These are phyloP conservation scores for Volucella inflata DNA, from an alignment of 2,888 invertebrate genomes.

Conservation along the genomic window DNA sequence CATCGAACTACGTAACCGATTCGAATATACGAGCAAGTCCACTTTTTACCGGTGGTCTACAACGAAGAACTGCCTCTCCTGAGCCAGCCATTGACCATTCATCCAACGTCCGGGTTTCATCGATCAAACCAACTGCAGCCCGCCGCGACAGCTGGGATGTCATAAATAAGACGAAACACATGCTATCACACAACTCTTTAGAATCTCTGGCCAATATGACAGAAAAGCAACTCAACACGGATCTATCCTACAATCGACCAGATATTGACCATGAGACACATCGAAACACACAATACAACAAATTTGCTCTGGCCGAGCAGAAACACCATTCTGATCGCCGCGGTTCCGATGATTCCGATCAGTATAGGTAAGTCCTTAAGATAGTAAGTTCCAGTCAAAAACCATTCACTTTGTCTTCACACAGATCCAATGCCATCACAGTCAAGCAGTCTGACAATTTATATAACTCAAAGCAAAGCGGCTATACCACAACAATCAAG, in stretches of 20 bases:
- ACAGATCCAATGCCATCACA: conserved; percentile 82
- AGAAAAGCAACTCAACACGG: conserved; percentile 86
- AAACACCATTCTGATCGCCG: conserved; percentile 78
- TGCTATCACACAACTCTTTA: conserved; percentile 88
- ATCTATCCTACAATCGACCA: conserved; percentile 83
- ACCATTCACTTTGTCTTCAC: too few relatives aligned
- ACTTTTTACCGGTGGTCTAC: conserved; percentile 82
- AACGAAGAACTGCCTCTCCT: conserved; percentile 85
- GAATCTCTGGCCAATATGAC: conserved; percentile 89
- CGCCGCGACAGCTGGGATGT: conserved; percentile 93
- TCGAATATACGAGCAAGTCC: conserved; percentile 84
- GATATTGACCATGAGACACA: conserved; percentile 87
- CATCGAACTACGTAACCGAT: conserved; percentile 84
- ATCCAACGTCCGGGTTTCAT: conserved; percentile 86
- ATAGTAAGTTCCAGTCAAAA: neutral
- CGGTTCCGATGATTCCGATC: conserved; percentile 81
- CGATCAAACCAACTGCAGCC: conserved; percentile 85
- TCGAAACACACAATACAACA: conserved; percentile 86
- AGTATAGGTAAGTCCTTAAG: conserved; percentile 65
- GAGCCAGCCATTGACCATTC: conserved; percentile 85
- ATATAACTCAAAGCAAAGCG: conserved; percentile 81
- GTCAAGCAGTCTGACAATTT: conserved; percentile 83
- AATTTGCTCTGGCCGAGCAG: conserved; percentile 83
- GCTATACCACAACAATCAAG: conserved; percentile 83
- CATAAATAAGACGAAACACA: conserved; percentile 91